These are phyloP conservation scores for Shargacucullia verbasci DNA, from an alignment of 2,888 invertebrate genomes.

Conservation along the genomic window DNA sequence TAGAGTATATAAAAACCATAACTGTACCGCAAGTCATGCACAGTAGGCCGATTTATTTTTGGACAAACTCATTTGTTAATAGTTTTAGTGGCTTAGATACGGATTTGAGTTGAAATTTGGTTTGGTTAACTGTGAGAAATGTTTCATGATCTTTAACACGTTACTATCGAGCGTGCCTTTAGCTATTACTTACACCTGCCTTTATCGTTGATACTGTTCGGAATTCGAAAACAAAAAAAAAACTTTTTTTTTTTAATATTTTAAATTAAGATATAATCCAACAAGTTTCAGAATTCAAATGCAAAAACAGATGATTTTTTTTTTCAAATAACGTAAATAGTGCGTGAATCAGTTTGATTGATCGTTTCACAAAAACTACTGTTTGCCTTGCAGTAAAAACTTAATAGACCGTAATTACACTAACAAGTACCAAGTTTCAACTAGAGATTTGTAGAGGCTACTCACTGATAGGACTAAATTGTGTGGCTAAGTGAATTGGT, in stretches of 20 bases:
- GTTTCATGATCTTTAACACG: slow-evolving; percentile 34
- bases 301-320: slow-evolving; percentile 7
- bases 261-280: slow-evolving; percentile 1
- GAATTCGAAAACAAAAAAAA: background rate
- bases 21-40: too few species aligned
- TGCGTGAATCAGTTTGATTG: slow-evolving; percentile 48
- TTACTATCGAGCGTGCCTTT: slow-evolving; percentile 16
- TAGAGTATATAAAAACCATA: background rate
- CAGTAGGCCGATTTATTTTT: too few species aligned
- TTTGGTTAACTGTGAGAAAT: slow-evolving; percentile 28
- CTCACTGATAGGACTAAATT: slow-evolving; percentile 34
- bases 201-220: background rate
- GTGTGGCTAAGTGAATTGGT: slow-evolving; percentile 39
- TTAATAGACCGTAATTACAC: slow-evolving; percentile 46
- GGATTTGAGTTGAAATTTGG: slow-evolving; percentile 24
- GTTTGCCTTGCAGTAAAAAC: slow-evolving; percentile 29
- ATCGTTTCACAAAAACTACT: slow-evolving; percentile 42
- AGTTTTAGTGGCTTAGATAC: slow-evolving; percentile 16
- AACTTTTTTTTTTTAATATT: slow-evolving; percentile 18
- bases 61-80: too few species aligned
- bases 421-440: slow-evolving; percentile 31
- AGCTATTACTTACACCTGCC: background rate
- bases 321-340: slow-evolving; percentile 40
- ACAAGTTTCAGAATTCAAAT: background rate
- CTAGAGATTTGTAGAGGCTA: too few species aligned